These are phyloP conservation scores for Apogon talboti DNA, from an alignment of 2,797 vertebrate species.

Conservation along the genomic window DNA sequence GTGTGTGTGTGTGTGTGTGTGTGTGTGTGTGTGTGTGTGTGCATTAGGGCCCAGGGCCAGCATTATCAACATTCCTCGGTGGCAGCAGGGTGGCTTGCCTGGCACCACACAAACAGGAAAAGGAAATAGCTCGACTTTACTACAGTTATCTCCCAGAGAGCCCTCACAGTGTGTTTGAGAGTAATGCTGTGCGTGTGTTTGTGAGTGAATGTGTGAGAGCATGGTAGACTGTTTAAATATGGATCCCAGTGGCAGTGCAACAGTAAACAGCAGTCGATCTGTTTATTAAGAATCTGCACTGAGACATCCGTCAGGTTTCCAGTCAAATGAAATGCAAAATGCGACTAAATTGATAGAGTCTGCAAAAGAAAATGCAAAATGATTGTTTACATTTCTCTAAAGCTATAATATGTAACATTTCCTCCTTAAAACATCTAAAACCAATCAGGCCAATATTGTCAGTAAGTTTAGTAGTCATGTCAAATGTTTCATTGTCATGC, in stretches of 20 bases:
- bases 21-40: constrained; percentile 29
- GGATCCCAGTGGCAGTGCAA: constrained; percentile 46
- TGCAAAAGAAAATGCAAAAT: too few relatives aligned
- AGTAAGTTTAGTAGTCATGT: too few relatives aligned
- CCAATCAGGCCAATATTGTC: too few relatives aligned
- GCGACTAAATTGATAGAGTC: too few relatives aligned
- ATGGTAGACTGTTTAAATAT: constrained; percentile 41
- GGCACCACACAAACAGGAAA: constrained; percentile 76
- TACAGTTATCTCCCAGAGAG: constrained; percentile 64
- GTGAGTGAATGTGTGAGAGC: constrained; percentile 16
- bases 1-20: constrained; percentile 23
- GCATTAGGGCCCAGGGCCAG: constrained; percentile 49
- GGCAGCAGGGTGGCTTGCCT: constrained; percentile 71
- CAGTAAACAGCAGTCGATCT: constrained; percentile 45
- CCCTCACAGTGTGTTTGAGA: constrained; percentile 27
- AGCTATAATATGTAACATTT: too few relatives aligned
- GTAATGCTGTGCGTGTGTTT: constrained; percentile 24
- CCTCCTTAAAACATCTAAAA: too few relatives aligned
- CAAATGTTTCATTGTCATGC: too few relatives aligned
- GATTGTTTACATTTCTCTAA: too few relatives aligned
- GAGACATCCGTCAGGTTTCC: constrained; percentile 4
- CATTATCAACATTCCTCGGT: constrained; percentile 76
- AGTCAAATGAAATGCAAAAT: too few relatives aligned
- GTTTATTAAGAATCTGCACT: constrained; percentile 28
- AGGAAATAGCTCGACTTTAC: constrained; percentile 73